These are phyloP conservation scores for Agonum fuliginosum DNA, from an alignment of 2,888 invertebrate genomes.

Conservation along the genomic window DNA sequence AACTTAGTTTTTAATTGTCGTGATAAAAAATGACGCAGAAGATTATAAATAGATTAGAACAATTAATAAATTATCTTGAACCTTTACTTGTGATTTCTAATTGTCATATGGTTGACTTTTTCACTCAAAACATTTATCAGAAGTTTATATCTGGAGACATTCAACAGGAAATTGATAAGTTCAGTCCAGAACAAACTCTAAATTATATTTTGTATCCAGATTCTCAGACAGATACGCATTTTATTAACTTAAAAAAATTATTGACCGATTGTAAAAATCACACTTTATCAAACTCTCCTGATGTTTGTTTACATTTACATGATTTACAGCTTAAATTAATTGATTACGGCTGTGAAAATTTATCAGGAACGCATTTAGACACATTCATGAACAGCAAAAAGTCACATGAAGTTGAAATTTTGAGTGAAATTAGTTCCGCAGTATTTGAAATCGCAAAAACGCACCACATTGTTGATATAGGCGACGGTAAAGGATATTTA, in stretches of 20 bases:
- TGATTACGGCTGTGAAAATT: constrained; percentile 69
- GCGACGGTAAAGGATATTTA: constrained; percentile 92
- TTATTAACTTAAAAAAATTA: constrained; percentile 66
- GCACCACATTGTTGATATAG: constrained; percentile 84
- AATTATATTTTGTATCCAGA: constrained; percentile 73
- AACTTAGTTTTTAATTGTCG: constrained; percentile 63
- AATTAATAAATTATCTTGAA: constrained; percentile 75
- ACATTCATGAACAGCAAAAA: constrained; percentile 88
- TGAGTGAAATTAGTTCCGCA: constrained; percentile 78
- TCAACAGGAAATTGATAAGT: constrained; percentile 73
- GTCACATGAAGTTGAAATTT: constrained; percentile 84
- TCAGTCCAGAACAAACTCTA: constrained; percentile 72
- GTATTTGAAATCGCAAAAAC: constrained; percentile 71
- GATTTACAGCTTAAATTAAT: constrained; percentile 71
- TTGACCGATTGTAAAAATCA: constrained; percentile 66
- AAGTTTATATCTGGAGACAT: constrained; percentile 76
- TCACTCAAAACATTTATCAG: constrained; percentile 81
- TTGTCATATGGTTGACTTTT: constrained; percentile 86
- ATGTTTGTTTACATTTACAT: constrained; percentile 72
- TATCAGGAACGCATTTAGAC: constrained; percentile 72
- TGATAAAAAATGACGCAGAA: constrained; percentile 63
- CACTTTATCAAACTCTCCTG: constrained; percentile 67
- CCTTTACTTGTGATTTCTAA: constrained; percentile 80
- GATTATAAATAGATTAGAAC: constrained; percentile 73
- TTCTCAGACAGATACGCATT: constrained; percentile 4